Base-by-base conservation (phyloP, 2,113 vertebrate genomes). In the Paralichthys olivaceus region DNA sequence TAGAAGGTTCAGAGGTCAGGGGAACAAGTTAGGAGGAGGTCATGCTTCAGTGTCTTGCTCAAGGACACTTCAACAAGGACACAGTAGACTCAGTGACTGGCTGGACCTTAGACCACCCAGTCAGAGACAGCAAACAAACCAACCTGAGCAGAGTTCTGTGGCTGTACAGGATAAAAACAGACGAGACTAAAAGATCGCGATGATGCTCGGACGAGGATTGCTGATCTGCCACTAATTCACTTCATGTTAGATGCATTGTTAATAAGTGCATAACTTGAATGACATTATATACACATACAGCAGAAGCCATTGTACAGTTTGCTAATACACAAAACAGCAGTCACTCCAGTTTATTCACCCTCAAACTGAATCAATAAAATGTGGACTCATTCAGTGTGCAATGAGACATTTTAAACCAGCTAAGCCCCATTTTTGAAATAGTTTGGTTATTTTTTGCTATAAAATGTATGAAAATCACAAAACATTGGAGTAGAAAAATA, bases 41-140 rank as follows among this genome's bases (percentile, higher is more conserved):
- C 61, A 83, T 19, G 77, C 80, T 76, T 71, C 83, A 81, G 28
- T 2, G 53, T 78, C 68, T 58, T 62, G 76, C 80, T 74, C 49
- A 77, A 87, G 64, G 67, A 64, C 51, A 79, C 69, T 77, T 55
- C 19, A 37, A 37, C 32, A 28, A 68, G 53, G 47, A 72, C 72
- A 76, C 53, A 69, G 37, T 20, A n/a, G 62, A 65, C 57, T 15
- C n/a, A 57, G 17, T 47, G 45, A 5, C 54, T 0, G 19, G 9
- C 23, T 56, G 23, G 57, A 66, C 56, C n/a, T 23, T 65, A 74
- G 81, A 77, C 72, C 80, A 76, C 65, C 57, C 56, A 73, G 40
- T 37, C 2, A 69, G 51, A 34, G 26, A 54, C 29, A 47, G 58
- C 76, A 61, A 75, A 53, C 29, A 57, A 63, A 8, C 1, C 63